Evolutionary conservation across 2,888 invertebrate species (phyloP).

Genomic region (Xanthorhoe designata): DNA sequence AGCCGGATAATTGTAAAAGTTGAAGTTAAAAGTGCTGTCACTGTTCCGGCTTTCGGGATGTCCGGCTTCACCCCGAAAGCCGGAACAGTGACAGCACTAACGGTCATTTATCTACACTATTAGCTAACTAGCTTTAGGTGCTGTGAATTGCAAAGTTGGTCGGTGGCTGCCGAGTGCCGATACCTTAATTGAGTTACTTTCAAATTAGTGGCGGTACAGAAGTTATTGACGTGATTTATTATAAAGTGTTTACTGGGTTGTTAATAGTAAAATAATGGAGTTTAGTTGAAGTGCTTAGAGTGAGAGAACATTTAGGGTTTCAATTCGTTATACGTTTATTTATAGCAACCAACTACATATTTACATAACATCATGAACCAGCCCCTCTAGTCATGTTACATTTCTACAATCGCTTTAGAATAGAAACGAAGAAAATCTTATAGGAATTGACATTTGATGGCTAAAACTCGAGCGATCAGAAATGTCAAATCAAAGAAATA

Average conservation of each 20-base stretch:
- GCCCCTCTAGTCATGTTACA: too few species aligned
- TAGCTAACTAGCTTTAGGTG: constrained; percentile 59
- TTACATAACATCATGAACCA: too few species aligned
- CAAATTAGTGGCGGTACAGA: constrained; percentile 31
- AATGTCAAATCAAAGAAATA: too few species aligned
- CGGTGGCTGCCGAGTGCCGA: constrained; percentile 52
- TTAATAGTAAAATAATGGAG: neutral
- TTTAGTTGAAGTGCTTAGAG: neutral
- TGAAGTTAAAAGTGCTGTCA: too few species aligned
- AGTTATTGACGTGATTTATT: constrained; percentile 31
- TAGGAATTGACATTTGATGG: too few species aligned
- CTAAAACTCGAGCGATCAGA: too few species aligned
- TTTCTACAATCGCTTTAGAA: too few species aligned
- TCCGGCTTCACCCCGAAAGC: neutral
- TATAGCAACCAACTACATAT: too few species aligned
- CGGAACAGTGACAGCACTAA: neutral
- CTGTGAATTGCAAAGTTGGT: constrained; percentile 40
- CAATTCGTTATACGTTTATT: too few species aligned
- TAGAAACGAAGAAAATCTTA: too few species aligned
- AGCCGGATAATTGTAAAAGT: too few species aligned
- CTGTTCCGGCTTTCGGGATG: too few species aligned
- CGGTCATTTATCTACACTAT: constrained; percentile 58
- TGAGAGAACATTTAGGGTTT: neutral
- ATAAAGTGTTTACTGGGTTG: neutral
- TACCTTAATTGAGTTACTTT: constrained; percentile 56